Evolutionary conservation across 2,888 invertebrate species (phyloP).

Genomic region (Coleophora deauratella): DNA sequence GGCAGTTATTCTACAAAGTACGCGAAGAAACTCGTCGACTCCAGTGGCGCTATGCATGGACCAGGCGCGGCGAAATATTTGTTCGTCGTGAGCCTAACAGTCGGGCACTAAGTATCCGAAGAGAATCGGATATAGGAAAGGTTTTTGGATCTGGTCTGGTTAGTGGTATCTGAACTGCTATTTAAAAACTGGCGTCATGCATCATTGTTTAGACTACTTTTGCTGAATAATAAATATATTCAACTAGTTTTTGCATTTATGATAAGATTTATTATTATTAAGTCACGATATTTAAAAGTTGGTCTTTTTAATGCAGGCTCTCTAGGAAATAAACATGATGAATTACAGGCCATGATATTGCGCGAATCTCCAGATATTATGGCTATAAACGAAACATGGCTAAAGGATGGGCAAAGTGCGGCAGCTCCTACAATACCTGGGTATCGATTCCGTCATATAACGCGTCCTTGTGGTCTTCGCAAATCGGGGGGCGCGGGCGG

Average conservation of each 20-base stretch:
- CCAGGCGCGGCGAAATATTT: neutral
- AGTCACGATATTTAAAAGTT: too few relatives aligned
- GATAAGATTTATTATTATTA: too few relatives aligned
- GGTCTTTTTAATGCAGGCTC: neutral
- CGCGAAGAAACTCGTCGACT: neutral
- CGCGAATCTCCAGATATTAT: neutral
- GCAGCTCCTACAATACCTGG: constrained; percentile 1
- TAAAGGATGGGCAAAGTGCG: neutral
- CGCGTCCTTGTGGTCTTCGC: neutral
- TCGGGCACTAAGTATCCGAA: neutral
- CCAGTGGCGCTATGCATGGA: neutral
- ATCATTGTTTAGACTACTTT: too few relatives aligned
- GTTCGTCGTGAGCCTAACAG: neutral
- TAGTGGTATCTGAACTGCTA: too few relatives aligned
- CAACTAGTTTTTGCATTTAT: too few relatives aligned
- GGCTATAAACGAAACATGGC: constrained; percentile 4
- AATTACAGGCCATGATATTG: neutral
- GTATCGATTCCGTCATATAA: neutral
- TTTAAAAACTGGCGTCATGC: too few relatives aligned
- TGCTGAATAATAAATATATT: too few relatives aligned
- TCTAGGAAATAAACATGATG: neutral
- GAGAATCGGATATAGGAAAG: neutral
- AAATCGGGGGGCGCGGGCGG: constrained; percentile 1
- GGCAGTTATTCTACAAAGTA: neutral
- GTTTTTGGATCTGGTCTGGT: neutral